These are phyloP conservation scores for Dryobotodes eremita DNA, from an alignment of 2,888 invertebrate species.

Conservation along the genomic window DNA sequence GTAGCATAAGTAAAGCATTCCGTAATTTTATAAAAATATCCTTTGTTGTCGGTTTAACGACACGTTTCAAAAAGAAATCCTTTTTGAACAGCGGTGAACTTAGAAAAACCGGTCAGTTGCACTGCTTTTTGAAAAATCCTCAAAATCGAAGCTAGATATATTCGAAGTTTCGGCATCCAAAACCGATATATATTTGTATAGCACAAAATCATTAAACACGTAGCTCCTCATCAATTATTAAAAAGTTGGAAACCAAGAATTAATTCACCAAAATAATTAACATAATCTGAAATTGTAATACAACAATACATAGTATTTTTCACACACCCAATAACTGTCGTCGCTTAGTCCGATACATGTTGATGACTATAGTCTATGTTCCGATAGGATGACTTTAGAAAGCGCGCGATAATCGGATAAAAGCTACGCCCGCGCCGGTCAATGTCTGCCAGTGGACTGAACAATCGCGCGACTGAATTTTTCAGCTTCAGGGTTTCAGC, in stretches of 20 bases:
- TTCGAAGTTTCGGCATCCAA: not conserved
- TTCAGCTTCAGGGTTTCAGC: constrained; percentile 68
- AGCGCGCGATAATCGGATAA: constrained; percentile 46
- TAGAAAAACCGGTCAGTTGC: not conserved
- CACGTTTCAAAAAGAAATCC: not conserved
- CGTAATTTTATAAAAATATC: not conserved
- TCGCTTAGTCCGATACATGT: constrained; percentile 43
- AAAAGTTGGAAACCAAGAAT: not conserved
- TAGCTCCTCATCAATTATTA: not conserved
- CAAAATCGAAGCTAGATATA: not conserved
- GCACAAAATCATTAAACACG: not conserved
- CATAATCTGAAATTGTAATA: not conserved
- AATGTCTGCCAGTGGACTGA: constrained; percentile 73
- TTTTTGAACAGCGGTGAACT: not conserved
- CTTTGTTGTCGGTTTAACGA: not conserved
- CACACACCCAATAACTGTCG: constrained; percentile 54
- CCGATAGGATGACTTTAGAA: constrained; percentile 43
- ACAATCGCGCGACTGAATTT: constrained; percentile 68
- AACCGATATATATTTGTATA: not conserved
- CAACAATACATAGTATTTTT: constrained; percentile 5
- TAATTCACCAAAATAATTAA: not conserved
- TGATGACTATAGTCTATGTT: constrained; percentile 14
- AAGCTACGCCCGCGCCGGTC: constrained; percentile 70
- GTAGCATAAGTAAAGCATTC: not conserved
- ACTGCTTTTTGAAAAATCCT: not conserved